phyloP scores from a whole-genome alignment of 1,140 invertebrate genomes.

The Helicoverpa armigera region DNA sequence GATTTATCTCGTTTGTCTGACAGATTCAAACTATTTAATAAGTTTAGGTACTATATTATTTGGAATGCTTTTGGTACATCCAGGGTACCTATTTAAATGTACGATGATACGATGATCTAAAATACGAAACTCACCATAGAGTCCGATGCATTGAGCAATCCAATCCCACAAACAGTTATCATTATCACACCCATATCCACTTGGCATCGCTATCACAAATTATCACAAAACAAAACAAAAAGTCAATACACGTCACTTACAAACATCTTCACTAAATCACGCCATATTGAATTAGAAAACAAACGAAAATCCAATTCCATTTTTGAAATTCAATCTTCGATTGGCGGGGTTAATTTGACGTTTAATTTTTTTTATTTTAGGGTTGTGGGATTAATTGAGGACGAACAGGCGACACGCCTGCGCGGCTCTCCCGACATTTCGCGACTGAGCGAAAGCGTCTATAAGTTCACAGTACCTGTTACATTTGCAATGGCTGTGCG shows the following conservation, averaged over 20 bases:
- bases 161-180: conserved; percentile 79
- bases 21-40: not conserved
- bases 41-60: not conserved
- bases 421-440: conserved; percentile 67
- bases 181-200: conserved; percentile 82
- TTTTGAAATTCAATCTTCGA: conserved; percentile 59
- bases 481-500: conserved; percentile 75
- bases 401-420: conserved; percentile 70
- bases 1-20: not conserved
- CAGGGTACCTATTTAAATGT: no score
- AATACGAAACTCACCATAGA: conserved; percentile 67
- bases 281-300: conserved; percentile 52
- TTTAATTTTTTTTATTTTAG: conserved; percentile 66
- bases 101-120: not conserved
- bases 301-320: conserved; percentile 58
- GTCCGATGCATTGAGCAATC: conserved; percentile 75
- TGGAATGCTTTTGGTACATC: not conserved
- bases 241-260: conserved; percentile 75
- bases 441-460: conserved; percentile 73
- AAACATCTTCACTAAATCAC: conserved; percentile 59
- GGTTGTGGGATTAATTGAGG: conserved; percentile 42
- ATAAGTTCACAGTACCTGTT: conserved; percentile 73
- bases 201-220: conserved; percentile 80
- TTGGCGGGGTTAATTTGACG: conserved; percentile 65
- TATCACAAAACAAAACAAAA: conserved; percentile 84